phyloP scores from a whole-genome alignment of 2,797 vertebrate genomes.

The Cottoperca gobio region DNA sequence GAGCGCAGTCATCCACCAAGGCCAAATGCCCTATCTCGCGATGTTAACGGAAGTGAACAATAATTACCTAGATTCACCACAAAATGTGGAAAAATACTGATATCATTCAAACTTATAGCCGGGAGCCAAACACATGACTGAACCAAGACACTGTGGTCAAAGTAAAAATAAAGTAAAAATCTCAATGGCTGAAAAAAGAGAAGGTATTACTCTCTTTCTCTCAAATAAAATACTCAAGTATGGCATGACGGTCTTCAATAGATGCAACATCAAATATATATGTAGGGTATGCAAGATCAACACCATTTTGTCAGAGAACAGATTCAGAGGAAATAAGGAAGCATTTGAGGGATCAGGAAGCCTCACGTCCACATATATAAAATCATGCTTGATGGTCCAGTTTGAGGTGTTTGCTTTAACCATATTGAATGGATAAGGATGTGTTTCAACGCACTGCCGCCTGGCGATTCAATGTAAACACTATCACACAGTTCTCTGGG shows the following conservation, averaged over 20 bases:
- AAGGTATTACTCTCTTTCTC: background rate
- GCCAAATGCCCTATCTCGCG: too few relatives aligned
- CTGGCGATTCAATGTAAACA: conserved; percentile 53
- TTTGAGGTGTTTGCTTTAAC: conserved; percentile 44
- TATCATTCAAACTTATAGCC: background rate
- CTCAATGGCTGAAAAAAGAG: background rate
- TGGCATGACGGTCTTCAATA: background rate
- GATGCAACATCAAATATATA: background rate
- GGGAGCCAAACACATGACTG: conserved; percentile 4
- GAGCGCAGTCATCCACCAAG: too few relatives aligned
- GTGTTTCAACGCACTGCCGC: conserved; percentile 19
- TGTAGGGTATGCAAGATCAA: conserved; percentile 7
- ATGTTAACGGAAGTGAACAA: too few relatives aligned
- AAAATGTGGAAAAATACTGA: conserved; percentile 9
- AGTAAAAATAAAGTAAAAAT: background rate
- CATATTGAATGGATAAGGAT: conserved; percentile 35
- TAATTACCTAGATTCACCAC: background rate
- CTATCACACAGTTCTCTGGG: conserved; percentile 31
- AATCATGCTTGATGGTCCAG: conserved; percentile 41
- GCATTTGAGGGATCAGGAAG: conserved; percentile 17
- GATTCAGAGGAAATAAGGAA: conserved; percentile 37
- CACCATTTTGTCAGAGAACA: conserved; percentile 20
- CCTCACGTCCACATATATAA: conserved; percentile 41
- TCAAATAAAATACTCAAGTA: background rate
- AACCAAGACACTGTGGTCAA: background rate